A percentile compares a stretch with the other conserved stretches of the same genome.
These are phyloP conservation scores for Anthopleura xanthogrammica DNA, from an alignment of 92 coral and sea anemone species.

Conservation along the genomic window DNA sequence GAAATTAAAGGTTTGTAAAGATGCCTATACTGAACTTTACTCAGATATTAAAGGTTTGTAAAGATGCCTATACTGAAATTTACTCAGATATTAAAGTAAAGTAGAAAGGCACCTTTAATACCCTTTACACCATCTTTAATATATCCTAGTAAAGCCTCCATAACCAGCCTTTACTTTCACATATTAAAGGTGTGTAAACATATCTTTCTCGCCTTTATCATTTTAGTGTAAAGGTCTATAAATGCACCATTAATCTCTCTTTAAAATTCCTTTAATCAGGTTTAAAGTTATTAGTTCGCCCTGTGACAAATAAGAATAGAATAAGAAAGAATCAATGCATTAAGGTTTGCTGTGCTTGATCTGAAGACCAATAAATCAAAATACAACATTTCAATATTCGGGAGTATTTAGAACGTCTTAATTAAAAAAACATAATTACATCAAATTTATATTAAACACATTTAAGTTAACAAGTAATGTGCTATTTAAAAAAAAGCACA, in stretches of 20 bases:
- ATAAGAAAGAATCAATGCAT: too few relatives aligned
- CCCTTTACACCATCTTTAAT: not conserved
- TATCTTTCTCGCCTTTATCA: not conserved
- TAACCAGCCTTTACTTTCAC: not conserved
- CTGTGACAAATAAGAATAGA: too few relatives aligned
- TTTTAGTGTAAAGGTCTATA: slow-evolving; percentile 14
- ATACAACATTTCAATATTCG: too few relatives aligned
- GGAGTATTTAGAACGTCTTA: too few relatives aligned
- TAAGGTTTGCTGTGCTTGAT: too few relatives aligned
- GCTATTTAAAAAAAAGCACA: too few relatives aligned
- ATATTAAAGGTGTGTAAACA: slow-evolving; percentile 20
- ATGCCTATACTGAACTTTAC: not conserved
- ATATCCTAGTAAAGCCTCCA: slow-evolving; percentile 17
- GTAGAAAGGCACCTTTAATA: not conserved
- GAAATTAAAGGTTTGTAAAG: not conserved
- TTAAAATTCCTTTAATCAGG: slow-evolving; percentile 12
- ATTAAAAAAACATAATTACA: too few relatives aligned
- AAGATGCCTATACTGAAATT: not conserved
- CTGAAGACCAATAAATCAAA: too few relatives aligned
- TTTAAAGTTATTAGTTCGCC: too few relatives aligned
- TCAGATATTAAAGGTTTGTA: not conserved
- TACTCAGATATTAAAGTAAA: not conserved
- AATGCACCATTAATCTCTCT: slow-evolving; percentile 7
- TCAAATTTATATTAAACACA: too few relatives aligned
- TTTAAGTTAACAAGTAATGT: too few relatives aligned